Evolutionary conservation across 2,113 vertebrate genomes (phyloP).

Genomic region (Cephalophus harveyi): DNA sequence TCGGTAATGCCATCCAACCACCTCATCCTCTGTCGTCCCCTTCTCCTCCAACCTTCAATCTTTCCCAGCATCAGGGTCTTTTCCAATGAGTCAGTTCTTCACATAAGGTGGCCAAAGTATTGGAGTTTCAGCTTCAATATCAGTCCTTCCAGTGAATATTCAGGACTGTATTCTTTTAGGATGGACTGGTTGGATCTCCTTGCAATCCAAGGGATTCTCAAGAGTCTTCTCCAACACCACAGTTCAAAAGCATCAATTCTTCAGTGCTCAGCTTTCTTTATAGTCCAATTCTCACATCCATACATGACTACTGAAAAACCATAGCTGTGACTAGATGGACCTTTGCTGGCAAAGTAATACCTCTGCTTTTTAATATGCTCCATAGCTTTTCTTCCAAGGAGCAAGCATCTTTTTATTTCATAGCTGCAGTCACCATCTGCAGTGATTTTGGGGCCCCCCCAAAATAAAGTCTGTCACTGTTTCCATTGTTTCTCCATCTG

Average conservation of each 20-base stretch:
- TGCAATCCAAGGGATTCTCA: not conserved
- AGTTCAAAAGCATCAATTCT: not conserved
- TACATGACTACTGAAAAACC: not conserved
- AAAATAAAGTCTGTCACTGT: not conserved
- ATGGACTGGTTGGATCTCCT: not conserved
- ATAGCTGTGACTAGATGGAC: not conserved
- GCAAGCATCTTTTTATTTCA: not conserved
- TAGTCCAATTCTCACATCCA: not conserved
- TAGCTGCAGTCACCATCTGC: not conserved
- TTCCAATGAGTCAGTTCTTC: not conserved
- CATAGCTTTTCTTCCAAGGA: not conserved
- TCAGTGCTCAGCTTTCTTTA: fast-evolving
- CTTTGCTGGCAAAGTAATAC: not conserved
- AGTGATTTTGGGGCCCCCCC: fast-evolving
- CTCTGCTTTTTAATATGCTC: not conserved
- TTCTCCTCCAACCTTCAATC: not conserved
- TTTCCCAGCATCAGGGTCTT: not conserved
- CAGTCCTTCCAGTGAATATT: not conserved
- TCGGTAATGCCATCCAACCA: not conserved
- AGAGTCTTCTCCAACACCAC: not conserved
- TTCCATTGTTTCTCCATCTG: not conserved
- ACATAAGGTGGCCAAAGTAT: not conserved
- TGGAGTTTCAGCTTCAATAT: not conserved
- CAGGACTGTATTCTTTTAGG: not conserved
- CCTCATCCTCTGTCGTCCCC: not conserved